A percentile compares a stretch with the other conserved stretches of the same genome.
phyloP scores from a whole-genome alignment of 2,797 vertebrate genomes.

The Platalea minor region DNA sequence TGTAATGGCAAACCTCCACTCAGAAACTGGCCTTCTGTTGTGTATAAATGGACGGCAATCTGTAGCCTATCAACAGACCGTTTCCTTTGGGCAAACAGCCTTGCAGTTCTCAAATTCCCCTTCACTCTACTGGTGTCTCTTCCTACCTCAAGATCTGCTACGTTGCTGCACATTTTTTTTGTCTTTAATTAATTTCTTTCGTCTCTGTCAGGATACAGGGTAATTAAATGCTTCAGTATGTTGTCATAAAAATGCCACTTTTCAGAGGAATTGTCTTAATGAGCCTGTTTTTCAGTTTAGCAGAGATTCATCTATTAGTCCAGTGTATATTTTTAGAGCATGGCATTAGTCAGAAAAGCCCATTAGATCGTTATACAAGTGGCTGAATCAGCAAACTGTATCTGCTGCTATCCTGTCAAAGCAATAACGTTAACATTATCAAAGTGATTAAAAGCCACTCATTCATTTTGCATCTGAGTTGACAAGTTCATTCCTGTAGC shows the following conservation, averaged over 20 bases:
- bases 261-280: slow-evolving; percentile 65
- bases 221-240: slow-evolving; percentile 56
- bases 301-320: slow-evolving; percentile 56
- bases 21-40: slow-evolving; percentile 2
- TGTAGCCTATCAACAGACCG: not conserved
- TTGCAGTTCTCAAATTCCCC: not conserved
- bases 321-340: slow-evolving; percentile 64
- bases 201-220: slow-evolving; percentile 33
- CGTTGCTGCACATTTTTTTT: not conserved
- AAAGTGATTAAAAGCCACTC: slow-evolving; percentile 66
- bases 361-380: slow-evolving; percentile 65
- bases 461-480: slow-evolving; percentile 52
- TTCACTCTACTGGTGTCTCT: not conserved
- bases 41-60: not conserved
- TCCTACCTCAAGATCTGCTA: slow-evolving; percentile 5
- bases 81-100: not conserved
- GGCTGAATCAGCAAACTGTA: slow-evolving; percentile 71
- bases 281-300: slow-evolving; percentile 50
- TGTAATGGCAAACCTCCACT: not conserved
- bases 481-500: slow-evolving; percentile 57
- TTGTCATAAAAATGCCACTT: slow-evolving; percentile 55
- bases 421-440: slow-evolving; percentile 54
- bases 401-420: slow-evolving; percentile 58
- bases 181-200: slow-evolving; percentile 53
- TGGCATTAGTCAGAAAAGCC: slow-evolving; percentile 61